phyloP scores from a whole-genome alignment of 92 coral and sea anemone genomes.

The Phenganax stokvisi region DNA sequence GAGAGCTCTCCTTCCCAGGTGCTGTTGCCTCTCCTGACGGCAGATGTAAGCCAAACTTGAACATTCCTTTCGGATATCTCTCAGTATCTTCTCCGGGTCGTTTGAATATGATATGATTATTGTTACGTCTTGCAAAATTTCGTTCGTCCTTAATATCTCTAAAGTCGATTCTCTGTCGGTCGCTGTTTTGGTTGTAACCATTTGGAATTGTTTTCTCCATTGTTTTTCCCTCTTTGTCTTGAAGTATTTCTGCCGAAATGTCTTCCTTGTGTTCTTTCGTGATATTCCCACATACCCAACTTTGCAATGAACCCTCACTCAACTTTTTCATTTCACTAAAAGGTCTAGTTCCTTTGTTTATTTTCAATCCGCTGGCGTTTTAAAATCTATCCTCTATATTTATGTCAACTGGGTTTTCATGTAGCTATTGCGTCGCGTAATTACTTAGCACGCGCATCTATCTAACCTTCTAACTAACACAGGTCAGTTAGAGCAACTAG shows the following conservation, averaged over 20 bases:
- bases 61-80: no score
- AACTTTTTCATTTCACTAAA: not conserved
- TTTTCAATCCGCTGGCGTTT: not conserved
- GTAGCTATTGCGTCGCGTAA: conserved; percentile 14
- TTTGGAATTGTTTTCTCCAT: not conserved
- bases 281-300: not conserved
- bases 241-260: conserved; percentile 23
- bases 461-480: no score
- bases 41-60: no score
- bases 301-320: not conserved
- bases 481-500: no score
- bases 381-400: not conserved
- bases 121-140: no score
- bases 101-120: no score
- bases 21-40: no score
- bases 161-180: not conserved
- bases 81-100: no score
- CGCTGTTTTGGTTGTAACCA: not conserved
- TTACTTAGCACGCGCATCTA: not conserved
- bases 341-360: not conserved
- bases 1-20: no score
- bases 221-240: conserved; percentile 14
- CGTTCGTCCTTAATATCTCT: not conserved
- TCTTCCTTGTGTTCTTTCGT: not conserved
- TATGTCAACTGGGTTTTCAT: not conserved